Evolutionary conservation across 2,113 vertebrate genomes (phyloP).

Genomic region (Notechis scutatus): DNA sequence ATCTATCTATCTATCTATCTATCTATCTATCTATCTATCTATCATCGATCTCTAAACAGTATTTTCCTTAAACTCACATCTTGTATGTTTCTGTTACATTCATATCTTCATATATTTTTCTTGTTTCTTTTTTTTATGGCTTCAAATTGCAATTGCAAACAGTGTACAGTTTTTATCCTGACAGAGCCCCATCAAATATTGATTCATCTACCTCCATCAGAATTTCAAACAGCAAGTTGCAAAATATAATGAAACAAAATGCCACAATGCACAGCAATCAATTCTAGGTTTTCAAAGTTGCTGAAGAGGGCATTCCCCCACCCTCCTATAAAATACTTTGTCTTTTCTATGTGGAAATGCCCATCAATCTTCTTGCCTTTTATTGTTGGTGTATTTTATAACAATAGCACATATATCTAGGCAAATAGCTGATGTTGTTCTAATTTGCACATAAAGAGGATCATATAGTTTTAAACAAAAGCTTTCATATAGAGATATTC

Average conservation of each 20-base stretch:
- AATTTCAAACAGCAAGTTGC: slow-evolving; percentile 40
- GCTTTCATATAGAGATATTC: slow-evolving; percentile 19
- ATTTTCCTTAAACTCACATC: slow-evolving; percentile 23
- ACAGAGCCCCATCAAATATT: slow-evolving; percentile 43
- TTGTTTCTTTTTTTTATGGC: slow-evolving; percentile 28
- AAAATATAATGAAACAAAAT: slow-evolving; percentile 55
- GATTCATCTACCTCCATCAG: slow-evolving; percentile 42
- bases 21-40: no score
- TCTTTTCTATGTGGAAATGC: slow-evolving; percentile 16
- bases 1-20: no score
- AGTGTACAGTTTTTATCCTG: slow-evolving; percentile 36
- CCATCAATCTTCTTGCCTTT: slow-evolving; percentile 45
- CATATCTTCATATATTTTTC: not conserved
- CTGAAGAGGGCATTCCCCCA: slow-evolving; percentile 33
- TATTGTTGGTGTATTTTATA: slow-evolving; percentile 50
- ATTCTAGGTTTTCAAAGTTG: slow-evolving; percentile 30
- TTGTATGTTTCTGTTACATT: not conserved
- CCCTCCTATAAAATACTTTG: slow-evolving; percentile 35
- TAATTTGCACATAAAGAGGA: slow-evolving; percentile 33
- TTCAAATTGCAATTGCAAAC: slow-evolving; percentile 47
- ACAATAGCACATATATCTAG: slow-evolving; percentile 29
- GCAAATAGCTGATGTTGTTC: slow-evolving; percentile 39
- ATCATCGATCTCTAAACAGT: not conserved
- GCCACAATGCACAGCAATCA: slow-evolving; percentile 28
- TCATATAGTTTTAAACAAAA: slow-evolving; percentile 39